Evolutionary conservation across 2,113 vertebrate genomes (phyloP).

Genomic region (Myrmecophaga tridactyla): DNA sequence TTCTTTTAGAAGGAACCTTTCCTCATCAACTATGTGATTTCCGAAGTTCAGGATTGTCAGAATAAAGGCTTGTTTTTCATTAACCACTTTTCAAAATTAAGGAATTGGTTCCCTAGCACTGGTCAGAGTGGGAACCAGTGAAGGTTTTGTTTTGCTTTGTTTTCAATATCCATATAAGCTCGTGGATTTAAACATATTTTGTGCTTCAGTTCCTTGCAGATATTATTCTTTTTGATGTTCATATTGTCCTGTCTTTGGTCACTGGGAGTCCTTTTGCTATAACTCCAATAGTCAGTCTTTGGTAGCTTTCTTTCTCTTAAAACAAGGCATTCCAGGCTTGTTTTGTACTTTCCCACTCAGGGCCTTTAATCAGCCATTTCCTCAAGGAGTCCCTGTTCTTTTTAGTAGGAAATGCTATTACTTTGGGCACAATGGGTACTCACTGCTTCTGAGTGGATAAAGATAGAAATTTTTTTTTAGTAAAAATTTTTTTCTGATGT

Average conservation of each 20-base stretch:
- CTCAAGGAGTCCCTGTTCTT: not conserved
- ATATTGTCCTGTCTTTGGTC: not conserved
- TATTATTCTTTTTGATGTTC: not conserved
- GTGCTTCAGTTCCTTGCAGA: not conserved
- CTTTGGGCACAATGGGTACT: not conserved
- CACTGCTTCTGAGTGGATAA: not conserved
- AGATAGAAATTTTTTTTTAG: not conserved
- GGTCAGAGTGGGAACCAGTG: not conserved
- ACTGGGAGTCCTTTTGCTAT: not conserved
- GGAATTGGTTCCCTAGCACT: not conserved
- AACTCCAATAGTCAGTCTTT: not conserved
- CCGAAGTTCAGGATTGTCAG: not conserved
- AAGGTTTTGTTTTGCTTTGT: not conserved
- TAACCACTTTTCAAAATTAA: constrained; percentile 18
- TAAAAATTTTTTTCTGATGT: not conserved
- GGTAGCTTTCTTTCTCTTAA: not conserved
- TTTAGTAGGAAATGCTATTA: not conserved
- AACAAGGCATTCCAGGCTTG: not conserved
- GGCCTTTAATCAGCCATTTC: not conserved
- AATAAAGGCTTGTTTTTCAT: not conserved
- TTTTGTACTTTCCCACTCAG: not conserved
- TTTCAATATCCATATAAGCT: constrained; percentile 24
- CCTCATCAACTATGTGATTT: not conserved
- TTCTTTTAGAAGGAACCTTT: not conserved
- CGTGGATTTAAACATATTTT: constrained; percentile 6